Evolutionary conservation across 2,113 vertebrate species (phyloP), one percentile per base, ranked within the genome.

Genomic region (Prinia subflava): DNA sequence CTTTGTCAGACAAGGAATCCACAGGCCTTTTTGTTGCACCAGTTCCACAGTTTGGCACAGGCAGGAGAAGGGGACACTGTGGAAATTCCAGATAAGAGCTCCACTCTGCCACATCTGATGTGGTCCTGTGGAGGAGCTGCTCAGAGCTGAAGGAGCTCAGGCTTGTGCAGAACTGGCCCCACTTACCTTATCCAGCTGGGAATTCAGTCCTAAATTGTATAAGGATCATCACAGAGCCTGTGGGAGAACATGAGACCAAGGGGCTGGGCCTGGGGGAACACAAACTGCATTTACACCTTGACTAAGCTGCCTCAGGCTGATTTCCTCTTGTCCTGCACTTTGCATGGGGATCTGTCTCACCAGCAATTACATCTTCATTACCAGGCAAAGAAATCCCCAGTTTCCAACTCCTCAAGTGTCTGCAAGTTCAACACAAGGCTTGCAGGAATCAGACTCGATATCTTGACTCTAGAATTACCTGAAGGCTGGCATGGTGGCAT

Each of bases 71-170:
- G 33, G 11, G 27, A 7, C 27, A 13, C 10, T 8, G 12, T 10
- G 30, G 16, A 16, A 41, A 15, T 65, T 65, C 46, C 62, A 46
- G 55, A 9, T 37, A 17, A 59, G 23, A 52, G 23, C 37, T 81
- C n/a, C 39, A 74, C 62, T n/a, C 41, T 35, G 15, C 53, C 3
- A 0, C 4, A 5, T 56, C 30, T 31, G 3, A 6, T 20, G 24
- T 12, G 21, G 11, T 27, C 46, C 20, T 5, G 1, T 8, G 31
- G 31, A 73, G 59, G 27, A 52, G 35, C 37, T 91, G 31, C 31
- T 79, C 15, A 23, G 33, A 87, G 41, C 33, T 15, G 37, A 64
- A 42, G 57, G 27, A 70, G 46, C 41, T 89, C 7, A 2, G 33
- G 56, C 35, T 52, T 41, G 23, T 39, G 65, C 49, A 73, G 44